These are phyloP conservation scores for Sarotherodon lohbergeri DNA, from an alignment of 2,113 vertebrate species.

Conservation along the genomic window DNA sequence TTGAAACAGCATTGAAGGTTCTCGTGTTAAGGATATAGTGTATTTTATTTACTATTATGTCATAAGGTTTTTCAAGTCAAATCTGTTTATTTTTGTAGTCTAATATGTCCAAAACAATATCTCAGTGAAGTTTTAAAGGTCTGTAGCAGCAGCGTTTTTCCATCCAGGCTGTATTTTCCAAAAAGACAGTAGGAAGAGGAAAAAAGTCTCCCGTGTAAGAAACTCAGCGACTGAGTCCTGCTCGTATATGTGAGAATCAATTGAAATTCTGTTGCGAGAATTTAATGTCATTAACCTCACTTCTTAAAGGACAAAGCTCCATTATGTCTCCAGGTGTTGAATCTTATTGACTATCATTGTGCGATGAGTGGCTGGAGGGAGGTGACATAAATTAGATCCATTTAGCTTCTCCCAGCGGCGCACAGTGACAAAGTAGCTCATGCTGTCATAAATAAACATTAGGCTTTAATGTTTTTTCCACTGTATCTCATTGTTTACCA, in stretches of 20 bases:
- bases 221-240: not conserved
- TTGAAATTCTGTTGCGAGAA: constrained; percentile 38
- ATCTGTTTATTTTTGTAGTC: not conserved
- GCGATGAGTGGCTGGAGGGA: constrained; percentile 34
- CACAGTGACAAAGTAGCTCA: constrained; percentile 63
- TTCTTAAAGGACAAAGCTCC: constrained; percentile 58
- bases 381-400: constrained; percentile 69
- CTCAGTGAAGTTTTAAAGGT: not conserved
- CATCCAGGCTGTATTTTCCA: not conserved
- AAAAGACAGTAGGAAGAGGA: not conserved
- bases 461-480: constrained; percentile 20
- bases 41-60: not conserved
- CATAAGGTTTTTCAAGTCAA: not conserved
- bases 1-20: not conserved
- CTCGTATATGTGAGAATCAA: constrained; percentile 1
- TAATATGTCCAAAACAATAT: not conserved
- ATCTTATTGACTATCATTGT: constrained; percentile 61
- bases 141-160: not conserved
- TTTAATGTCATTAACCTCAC: constrained; percentile 59
- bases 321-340: constrained; percentile 64
- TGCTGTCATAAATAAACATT: constrained; percentile 56
- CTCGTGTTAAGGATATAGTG: not conserved
- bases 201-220: not conserved
- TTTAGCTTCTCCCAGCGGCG: constrained; percentile 63
- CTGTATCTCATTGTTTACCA: not conserved